Evolutionary conservation across 2,113 vertebrate species (phyloP).

Genomic region (Malurus elegans): DNA sequence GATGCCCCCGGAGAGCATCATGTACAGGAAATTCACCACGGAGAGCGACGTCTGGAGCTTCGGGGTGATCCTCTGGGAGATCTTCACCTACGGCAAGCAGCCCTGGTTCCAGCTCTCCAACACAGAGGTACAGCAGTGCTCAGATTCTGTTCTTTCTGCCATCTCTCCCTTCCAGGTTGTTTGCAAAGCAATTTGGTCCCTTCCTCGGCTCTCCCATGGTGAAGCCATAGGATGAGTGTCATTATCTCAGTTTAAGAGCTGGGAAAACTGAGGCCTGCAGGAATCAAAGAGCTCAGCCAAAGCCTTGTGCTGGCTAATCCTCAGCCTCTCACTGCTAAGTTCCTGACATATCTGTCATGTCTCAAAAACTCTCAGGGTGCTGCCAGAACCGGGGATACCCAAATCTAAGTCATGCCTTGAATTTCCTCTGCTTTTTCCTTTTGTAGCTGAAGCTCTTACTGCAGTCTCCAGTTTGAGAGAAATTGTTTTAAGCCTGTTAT

Average conservation of each 20-base stretch:
- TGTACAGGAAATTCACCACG: conserved; percentile 98
- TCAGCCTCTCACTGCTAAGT: neutral
- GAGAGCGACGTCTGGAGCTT: conserved; percentile 98
- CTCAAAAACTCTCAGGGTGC: neutral
- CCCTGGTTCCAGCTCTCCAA: conserved; percentile 99
- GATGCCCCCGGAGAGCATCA: conserved; percentile 99
- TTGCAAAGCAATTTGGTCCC: neutral
- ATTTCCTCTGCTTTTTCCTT: neutral
- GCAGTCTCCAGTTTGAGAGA: neutral
- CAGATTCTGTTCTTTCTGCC: neutral
- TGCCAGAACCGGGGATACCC: neutral
- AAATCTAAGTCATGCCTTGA: neutral
- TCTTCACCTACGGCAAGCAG: conserved; percentile 97
- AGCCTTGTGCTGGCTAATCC: neutral
- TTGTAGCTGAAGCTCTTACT: neutral
- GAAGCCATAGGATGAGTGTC: neutral
- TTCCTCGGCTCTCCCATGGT: neutral
- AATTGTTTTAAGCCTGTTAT: neutral
- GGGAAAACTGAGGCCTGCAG: neutral
- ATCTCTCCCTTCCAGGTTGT: neutral
- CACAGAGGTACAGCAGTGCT: conserved; percentile 84
- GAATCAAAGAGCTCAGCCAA: neutral
- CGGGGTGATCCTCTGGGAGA: conserved; percentile 97
- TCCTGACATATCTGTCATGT: neutral
- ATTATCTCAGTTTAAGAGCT: neutral